A percentile compares a stretch with the other conserved stretches of the same genome.
These are phyloP conservation scores for Sympetrum striolatum DNA, from an alignment of 2,888 invertebrate species.

Conservation along the genomic window DNA sequence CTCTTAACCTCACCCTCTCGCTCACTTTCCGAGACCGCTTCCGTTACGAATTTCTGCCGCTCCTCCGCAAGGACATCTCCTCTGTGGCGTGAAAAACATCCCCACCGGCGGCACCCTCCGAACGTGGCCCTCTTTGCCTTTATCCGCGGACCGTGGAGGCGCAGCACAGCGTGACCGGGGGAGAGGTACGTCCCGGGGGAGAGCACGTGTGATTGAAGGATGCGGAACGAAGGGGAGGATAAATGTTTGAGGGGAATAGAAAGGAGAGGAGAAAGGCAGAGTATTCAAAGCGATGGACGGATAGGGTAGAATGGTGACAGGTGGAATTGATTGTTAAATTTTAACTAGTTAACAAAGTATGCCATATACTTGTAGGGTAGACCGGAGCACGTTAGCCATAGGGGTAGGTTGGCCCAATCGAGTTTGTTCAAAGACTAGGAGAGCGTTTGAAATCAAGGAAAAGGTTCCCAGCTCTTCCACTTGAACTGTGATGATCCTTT, in stretches of 20 bases:
- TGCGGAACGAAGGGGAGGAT: background rate
- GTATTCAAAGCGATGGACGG: background rate
- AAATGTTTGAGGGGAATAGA: too few relatives aligned
- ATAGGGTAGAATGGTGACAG: background rate
- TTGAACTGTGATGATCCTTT: too few relatives aligned
- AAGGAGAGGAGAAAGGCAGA: too few relatives aligned
- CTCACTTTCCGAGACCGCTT: background rate
- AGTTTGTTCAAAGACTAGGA: too few relatives aligned
- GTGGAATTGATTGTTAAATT: too few relatives aligned
- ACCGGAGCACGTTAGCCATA: too few relatives aligned
- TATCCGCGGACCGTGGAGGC: constrained; percentile 14
- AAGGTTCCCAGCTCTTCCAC: too few relatives aligned
- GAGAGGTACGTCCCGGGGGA: background rate
- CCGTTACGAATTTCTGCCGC: background rate
- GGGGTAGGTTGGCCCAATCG: too few relatives aligned
- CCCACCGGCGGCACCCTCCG: background rate
- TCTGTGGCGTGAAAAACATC: background rate
- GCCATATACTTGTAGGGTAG: too few relatives aligned
- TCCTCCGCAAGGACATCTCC: background rate
- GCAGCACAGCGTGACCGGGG: background rate
- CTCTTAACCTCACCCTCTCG: background rate
- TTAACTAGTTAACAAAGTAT: too few relatives aligned
- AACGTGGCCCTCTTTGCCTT: background rate
- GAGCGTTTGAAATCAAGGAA: too few relatives aligned
- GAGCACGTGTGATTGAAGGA: background rate